Base-by-base conservation (phyloP, 2,113 vertebrate species). In the Gadus macrocephalus region DNA sequence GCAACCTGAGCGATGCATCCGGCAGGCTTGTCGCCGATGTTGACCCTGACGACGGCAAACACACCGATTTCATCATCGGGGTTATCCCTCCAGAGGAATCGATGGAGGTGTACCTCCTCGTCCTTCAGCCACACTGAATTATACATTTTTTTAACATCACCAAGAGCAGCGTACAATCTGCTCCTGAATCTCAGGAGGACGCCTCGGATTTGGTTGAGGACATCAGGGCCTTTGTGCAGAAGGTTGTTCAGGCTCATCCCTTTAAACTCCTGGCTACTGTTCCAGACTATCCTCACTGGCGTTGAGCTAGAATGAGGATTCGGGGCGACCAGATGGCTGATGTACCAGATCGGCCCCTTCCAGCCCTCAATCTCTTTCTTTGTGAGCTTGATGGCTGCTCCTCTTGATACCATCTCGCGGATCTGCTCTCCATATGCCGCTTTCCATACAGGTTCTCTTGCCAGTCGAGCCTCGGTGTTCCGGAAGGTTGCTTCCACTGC, bases 71-170 rank as follows among this genome's bases (percentile, higher is more conserved):
- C 60, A 0, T 72, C 75, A 0, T 67, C 73, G 1, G 20, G 12
- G 17, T 0, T 31, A 28, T 82, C 76, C 17, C 73, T 71, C 76
- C 80, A 78, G 16, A 73, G 70, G 19, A 80, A 83, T 0, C 73
- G 28, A 17, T 81, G 73, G 1, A 78, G 62, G 0, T 78, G 78
- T 0, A 77, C 35, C 5, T 83, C 71, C 8, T 2, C 12, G 2
- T 82, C 74, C 12, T 77, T 62, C n/a, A n/a, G n/a, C n/a, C n/a
- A n/a, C n/a, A n/a, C n/a, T n/a, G n/a, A n/a, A n/a, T n/a, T n/a
- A n/a, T n/a, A n/a, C n/a, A n/a, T n/a, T n/a, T n/a, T n/a, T n/a
- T n/a, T 11, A 77, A 70, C 71, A 14, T 78, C 70, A 7, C 73
- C 73, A 1, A 68, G 17, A 1, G 72, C 49, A 1, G 60, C 49